Base-by-base conservation (phyloP, 1,140 invertebrate species). In the Leguminivora glycinivorella region DNA sequence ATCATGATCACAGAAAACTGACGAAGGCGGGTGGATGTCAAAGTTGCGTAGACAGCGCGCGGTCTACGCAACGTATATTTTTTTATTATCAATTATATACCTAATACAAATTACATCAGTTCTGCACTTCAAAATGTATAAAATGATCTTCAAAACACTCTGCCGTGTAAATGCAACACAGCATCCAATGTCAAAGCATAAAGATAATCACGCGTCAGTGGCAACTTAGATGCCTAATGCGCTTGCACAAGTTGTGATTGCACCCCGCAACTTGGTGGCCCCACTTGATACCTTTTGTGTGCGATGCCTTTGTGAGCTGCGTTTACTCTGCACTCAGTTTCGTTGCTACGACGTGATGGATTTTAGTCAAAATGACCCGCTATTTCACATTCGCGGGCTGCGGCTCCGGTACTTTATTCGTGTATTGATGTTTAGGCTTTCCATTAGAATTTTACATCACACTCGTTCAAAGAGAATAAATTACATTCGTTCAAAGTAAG, bases 201-300 rank as follows among this genome's bases (percentile, higher is more conserved):
- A 52, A 22, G 47, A 52, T 52, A 52, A 52, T 52, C 47, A 52
- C 47, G 47, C 47, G 47, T 52, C 58, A 31, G 25, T 34, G 14
- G 67, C 56, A 75, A 76, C 70, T 78, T 74, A 72, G 72, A 71
- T 76, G 71, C 73, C 67, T 73, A 73, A 68, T 56, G 72, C 56
- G 56, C 40, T 56, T 69, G 80, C 70, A 70, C 78, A 85, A 88
- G 73, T 88, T 85, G 82, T 85, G 84, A 86, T 85, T 88, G 82
- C 82, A 81, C 83, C 78, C 82, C 17, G 68, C 70, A 84, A 86
- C 76, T 86, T 83, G 81, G 78, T 71, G 75, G 73, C 72, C 71
- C 73, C 71, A 78, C 77, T 78, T 77, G 76, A 81, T 85, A 82
- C 79, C 82, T 88, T 82, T 85, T 87, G 81, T 84, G 83, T 83